Base-by-base conservation (phyloP, 2,113 vertebrate genomes). In the Rhinichthys klamathensis region DNA sequence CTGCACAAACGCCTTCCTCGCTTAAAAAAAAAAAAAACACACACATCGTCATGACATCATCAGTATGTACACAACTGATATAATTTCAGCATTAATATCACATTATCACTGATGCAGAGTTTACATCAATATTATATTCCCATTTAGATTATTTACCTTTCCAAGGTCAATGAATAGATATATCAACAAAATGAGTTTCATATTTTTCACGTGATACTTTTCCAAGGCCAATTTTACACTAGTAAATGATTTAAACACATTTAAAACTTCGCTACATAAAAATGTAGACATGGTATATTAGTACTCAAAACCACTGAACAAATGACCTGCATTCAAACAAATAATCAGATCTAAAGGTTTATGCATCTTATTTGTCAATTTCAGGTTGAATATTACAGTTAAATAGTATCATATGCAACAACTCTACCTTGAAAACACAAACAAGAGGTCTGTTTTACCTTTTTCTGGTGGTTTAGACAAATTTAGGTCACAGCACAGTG, bases 1-100 rank as follows among this genome's bases (percentile, higher is more conserved):
- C 93, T 4, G 76, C 93, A 87, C 93, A 93, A 81, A 27, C 87
- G 15, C 74, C 87, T 70, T 88, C 88, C 61, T 95, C 93, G 90
- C 96, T 92, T 83, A 8, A 69, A 49, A 75, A 60, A 9, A 44
- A 56, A 21, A 3, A 3, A 30, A n/a, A 58, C 4, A 18, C 21
- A 10, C 10, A n/a, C 2, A 67, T 60, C 3, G 8, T 27, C 25
- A 1, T 46, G 3, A 73, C 12, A 54, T 23, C 4, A 44, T 25
- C 10, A 30, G 10, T 27, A 30, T 6, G 6, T n/a, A 15, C 12
- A 85, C 18, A 44, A 13, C 38, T 12, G 38, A 44, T 8, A 38
- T 9, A 32, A 30, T 35, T 30, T 27, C 25, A 13, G 25, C 1
- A 27, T 30, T 69, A 21, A 32, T 67, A 32, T 67, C 4, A 8